Evolutionary conservation across 2,113 vertebrate species (phyloP), one percentile per base, ranked within the genome.

Genomic region (Lagopus leucura): DNA sequence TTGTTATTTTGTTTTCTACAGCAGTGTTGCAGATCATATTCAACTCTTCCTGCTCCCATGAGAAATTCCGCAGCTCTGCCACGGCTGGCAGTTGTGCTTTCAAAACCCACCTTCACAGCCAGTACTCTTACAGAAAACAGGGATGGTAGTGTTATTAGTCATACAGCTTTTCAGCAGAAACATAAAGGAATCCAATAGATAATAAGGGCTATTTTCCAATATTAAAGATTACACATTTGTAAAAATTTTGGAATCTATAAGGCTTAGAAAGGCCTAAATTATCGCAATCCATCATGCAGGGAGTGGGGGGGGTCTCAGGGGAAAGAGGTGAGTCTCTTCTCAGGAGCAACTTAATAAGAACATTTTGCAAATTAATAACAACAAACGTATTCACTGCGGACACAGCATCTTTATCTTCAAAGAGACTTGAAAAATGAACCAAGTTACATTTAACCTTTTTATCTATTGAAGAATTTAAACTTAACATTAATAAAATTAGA

Each of bases 401-500:
- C 61, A 57, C 12, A 42, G 19, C 30, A 80, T 27, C 81, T 89
- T 76, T 66, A 79, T 67, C 84, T 93, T 93, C 71, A 87, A 89
- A 85, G 38, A 8, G 24, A 90, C 80, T 90, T 40, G 92, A 48
- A 65, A 94, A 88, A 77, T 40, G 21, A 90, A 61, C 48, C 58
- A 87, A 82, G 60, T 93, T 75, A 48, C 50, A 48, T 75, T 94
- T 92, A 93, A 93, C 71, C 71, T 96, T 93, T 96, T 92, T 89
- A 84, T 82, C 86, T 76, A 54, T 11, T 54, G 52, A 94, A 74
- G 74, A 70, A 77, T 48, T 88, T 65, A 75, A 65, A 93, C 92
- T 94, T 73, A 85, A 82, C 42, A 42, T 45, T 87, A 87, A 88
- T 92, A 90, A 96, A 96, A 83, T 79, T 45, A 85, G 34, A 36